Percentiles rank a stretch among this genome's conserved stretches.
These are phyloP conservation scores for Phalacrocorax pelagicus DNA, from an alignment of 2,113 vertebrate species.

Conservation along the genomic window DNA sequence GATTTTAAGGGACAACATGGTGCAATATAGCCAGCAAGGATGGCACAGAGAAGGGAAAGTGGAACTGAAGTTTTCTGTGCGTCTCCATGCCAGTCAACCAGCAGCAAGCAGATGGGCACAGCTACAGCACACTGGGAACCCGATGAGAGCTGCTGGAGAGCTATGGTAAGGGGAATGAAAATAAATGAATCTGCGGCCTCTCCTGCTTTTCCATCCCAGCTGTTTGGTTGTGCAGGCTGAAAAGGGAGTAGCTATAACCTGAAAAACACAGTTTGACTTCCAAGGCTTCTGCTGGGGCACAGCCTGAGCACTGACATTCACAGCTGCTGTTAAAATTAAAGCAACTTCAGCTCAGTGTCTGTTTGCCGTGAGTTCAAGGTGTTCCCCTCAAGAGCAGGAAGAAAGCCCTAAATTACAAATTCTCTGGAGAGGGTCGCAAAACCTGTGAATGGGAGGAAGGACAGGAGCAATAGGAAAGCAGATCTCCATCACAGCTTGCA, in stretches of 20 bases:
- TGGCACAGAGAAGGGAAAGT: background rate
- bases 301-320: background rate
- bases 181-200: background rate
- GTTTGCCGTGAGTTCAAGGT: background rate
- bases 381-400: background rate
- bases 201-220: background rate
- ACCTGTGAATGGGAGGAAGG: background rate
- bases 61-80: background rate
- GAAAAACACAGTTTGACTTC: background rate
- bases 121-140: background rate
- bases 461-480: background rate
- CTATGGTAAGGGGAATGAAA: background rate
- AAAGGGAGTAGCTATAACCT: no score
- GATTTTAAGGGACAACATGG: background rate
- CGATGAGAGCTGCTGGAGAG: no score
- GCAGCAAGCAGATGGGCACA: background rate
- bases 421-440: no score
- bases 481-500: background rate
- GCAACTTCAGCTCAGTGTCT: fast-evolving
- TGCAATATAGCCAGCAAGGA: background rate
- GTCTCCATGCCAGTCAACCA: no score
- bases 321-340: background rate
- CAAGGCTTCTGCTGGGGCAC: background rate
- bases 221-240: background rate
- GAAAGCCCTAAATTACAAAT: background rate